Percentiles rank a stretch among this genome's conserved stretches.
Evolutionary conservation across 2,888 invertebrate genomes (phyloP).

Genomic region (Alloplasta piceator): DNA sequence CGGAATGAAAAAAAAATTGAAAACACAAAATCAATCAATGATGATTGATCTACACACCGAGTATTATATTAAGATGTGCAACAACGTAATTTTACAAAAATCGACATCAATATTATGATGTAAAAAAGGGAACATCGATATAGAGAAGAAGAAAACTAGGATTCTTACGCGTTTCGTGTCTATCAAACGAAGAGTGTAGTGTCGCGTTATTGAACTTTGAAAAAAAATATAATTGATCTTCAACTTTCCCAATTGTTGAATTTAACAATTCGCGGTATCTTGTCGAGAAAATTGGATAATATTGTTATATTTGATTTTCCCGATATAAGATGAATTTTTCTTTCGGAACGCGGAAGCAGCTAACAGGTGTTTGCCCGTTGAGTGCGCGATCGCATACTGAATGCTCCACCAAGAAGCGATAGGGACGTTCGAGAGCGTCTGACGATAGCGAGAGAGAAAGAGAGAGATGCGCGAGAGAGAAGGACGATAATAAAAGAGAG

Average conservation of each 20-base stretch:
- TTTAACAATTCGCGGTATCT: neutral
- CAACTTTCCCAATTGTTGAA: neutral
- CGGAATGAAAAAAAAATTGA: conserved; percentile 24
- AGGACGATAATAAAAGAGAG: conserved; percentile 34
- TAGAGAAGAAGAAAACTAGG: neutral
- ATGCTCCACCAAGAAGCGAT: conserved; percentile 50
- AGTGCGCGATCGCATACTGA: conserved; percentile 77
- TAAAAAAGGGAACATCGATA: conserved; percentile 33
- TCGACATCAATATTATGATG: neutral
- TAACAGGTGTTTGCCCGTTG: conserved; percentile 76
- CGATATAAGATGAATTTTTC: neutral
- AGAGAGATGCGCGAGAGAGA: conserved; percentile 31
- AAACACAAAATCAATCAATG: neutral
- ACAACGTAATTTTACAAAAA: neutral
- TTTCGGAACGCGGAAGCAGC: conserved; percentile 62
- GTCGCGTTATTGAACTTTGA: neutral
- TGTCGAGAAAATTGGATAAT: neutral
- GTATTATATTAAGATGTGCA: neutral
- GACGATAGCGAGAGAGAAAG: conserved; percentile 21
- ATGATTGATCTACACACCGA: neutral
- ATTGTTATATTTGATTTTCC: conserved; percentile 6
- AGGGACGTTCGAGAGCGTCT: conserved; percentile 36
- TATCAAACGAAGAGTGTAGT: conserved; percentile 19
- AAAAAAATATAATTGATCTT: neutral
- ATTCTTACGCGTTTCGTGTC: conserved; percentile 43